A percentile compares a stretch with the other conserved stretches of the same genome.
These are phyloP conservation scores for Plagodis dolabraria DNA, from an alignment of 2,888 invertebrate species.

Conservation along the genomic window DNA sequence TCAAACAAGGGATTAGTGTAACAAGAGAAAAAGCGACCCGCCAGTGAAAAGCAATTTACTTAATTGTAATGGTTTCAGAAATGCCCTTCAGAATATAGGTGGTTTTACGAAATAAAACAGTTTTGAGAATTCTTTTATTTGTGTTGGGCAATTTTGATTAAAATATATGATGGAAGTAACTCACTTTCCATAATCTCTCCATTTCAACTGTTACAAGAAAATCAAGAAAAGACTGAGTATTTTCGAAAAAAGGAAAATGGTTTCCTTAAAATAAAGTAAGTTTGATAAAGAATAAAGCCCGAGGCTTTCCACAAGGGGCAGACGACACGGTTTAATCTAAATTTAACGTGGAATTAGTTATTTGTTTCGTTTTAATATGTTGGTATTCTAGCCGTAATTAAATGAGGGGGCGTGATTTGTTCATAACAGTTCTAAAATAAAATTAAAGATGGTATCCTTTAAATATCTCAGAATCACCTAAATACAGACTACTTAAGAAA, in stretches of 20 bases:
- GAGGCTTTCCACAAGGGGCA: conserved; percentile 51
- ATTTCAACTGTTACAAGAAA: conserved; percentile 32
- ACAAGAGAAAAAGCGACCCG: conserved; percentile 7
- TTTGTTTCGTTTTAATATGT: conserved; percentile 31
- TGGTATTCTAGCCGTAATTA: too few relatives aligned
- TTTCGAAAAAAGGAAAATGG: conserved; percentile 43
- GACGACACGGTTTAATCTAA: conserved; percentile 55
- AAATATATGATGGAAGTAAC: conserved; percentile 18
- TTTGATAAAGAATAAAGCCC: conserved; percentile 63
- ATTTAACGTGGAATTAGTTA: conserved; percentile 54
- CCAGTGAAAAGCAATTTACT: conserved; percentile 7
- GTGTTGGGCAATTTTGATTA: conserved; percentile 14
- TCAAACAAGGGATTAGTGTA: conserved; percentile 6
- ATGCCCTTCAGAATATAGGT: conserved; percentile 2
- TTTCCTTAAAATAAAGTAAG: conserved; percentile 51
- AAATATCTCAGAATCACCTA: too few relatives aligned
- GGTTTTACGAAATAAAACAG: background rate
- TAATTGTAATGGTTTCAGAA: conserved; percentile 4
- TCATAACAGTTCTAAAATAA: too few relatives aligned
- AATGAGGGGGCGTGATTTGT: too few relatives aligned
- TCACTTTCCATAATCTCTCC: conserved; percentile 40
- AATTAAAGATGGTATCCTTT: too few relatives aligned
- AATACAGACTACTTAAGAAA: too few relatives aligned
- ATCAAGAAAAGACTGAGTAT: conserved; percentile 26
- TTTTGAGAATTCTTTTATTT: conserved; percentile 4